Conservation (phyloP, 2,113 vertebrate genomes). For the Nerophis ophidion region DNA sequence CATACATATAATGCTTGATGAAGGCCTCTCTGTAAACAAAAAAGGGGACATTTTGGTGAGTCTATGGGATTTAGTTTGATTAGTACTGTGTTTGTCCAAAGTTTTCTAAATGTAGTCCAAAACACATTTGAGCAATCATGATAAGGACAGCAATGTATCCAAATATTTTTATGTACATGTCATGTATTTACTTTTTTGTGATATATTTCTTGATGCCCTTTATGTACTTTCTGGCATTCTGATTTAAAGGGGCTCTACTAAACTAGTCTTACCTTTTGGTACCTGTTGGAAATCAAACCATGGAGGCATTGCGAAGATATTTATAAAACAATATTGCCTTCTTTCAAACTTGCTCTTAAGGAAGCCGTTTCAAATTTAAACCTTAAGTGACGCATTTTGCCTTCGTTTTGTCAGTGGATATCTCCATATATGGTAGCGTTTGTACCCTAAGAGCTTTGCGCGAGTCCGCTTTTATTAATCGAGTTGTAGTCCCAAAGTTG, state of each 20-base stretch:
- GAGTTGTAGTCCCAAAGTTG: too few relatives aligned
- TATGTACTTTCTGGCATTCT: constrained; percentile 20
- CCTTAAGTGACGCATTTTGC: too few relatives aligned
- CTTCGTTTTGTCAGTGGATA: too few relatives aligned
- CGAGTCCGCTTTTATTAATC: too few relatives aligned
- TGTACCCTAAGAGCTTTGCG: too few relatives aligned
- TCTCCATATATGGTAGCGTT: too few relatives aligned
- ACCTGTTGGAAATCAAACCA: too few relatives aligned
- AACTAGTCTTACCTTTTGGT: too few relatives aligned
- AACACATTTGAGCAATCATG: constrained; percentile 24
- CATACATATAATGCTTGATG: constrained; percentile 25
- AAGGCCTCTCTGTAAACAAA: constrained; percentile 31
- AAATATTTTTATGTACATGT: constrained; percentile 16
- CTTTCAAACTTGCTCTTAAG: too few relatives aligned
- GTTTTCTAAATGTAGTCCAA: constrained; percentile 31
- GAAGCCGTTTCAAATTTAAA: too few relatives aligned
- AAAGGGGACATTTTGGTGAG: constrained; percentile 28
- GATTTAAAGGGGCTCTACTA: constrained; percentile 6
- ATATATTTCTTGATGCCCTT: constrained; percentile 23
- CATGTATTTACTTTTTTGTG: constrained; percentile 26
- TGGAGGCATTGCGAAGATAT: too few relatives aligned
- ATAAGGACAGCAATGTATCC: constrained; percentile 15
- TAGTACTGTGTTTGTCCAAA: constrained; percentile 19
- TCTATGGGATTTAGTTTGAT: constrained; percentile 22
- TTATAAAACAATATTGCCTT: too few relatives aligned